These are phyloP conservation scores for Hippopotamus amphibius DNA, from an alignment of 2,113 vertebrate species.

Conservation along the genomic window DNA sequence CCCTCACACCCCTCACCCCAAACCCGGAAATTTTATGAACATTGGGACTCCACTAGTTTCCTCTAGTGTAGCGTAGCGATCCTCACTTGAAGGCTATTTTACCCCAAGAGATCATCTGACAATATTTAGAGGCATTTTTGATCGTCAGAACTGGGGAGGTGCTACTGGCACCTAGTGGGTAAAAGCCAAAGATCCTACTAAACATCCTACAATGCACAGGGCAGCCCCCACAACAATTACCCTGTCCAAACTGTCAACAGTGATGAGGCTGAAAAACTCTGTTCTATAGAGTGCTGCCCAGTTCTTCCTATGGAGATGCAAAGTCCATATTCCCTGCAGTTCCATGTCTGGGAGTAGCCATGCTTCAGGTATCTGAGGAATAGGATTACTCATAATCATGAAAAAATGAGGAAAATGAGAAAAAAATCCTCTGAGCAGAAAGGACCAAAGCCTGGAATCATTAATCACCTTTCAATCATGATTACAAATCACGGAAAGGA, in stretches of 20 bases:
- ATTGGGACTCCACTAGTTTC: background rate
- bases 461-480: background rate
- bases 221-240: background rate
- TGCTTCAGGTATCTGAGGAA: background rate
- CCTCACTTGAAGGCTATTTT: background rate
- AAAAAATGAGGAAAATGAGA: background rate
- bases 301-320: background rate
- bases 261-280: background rate
- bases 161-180: background rate
- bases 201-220: background rate
- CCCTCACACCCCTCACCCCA: rapidly evolving
- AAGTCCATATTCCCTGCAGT: background rate
- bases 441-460: background rate
- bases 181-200: background rate
- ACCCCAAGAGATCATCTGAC: background rate
- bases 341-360: background rate
- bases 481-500: slow-evolving; percentile 1
- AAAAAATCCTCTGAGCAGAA: background rate
- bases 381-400: background rate
- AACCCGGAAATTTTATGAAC: background rate
- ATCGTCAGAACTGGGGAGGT: background rate
- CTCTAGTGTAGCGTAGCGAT: background rate
- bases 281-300: background rate
- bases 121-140: background rate
- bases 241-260: background rate